Percentiles rank a stretch among this genome's conserved stretches.
These are phyloP conservation scores for Sinella curviseta DNA, from an alignment of 1,140 invertebrate genomes.

Conservation along the genomic window DNA sequence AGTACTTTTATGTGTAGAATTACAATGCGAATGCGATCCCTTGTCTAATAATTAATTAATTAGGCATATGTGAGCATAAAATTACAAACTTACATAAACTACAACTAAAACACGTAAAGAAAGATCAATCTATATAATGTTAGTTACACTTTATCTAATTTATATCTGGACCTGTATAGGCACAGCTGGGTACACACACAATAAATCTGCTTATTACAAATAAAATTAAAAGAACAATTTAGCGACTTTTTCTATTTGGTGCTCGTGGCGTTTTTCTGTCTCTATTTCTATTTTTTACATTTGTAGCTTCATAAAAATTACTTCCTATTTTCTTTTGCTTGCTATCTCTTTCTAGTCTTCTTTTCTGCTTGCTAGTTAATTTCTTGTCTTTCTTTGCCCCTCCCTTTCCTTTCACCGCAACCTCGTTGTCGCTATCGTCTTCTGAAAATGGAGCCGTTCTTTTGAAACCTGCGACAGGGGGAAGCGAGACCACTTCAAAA, in stretches of 20 bases:
- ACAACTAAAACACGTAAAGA: too few relatives aligned
- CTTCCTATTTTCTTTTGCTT: constrained; percentile 85
- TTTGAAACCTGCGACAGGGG: constrained; percentile 53
- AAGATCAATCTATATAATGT: too few relatives aligned
- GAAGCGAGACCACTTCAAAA: constrained; percentile 3
- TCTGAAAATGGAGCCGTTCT: constrained; percentile 33
- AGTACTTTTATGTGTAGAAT: too few relatives aligned
- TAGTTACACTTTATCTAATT: too few relatives aligned
- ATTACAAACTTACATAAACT: too few relatives aligned
- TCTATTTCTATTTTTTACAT: constrained; percentile 87
- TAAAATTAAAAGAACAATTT: too few relatives aligned
- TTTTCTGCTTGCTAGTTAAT: constrained; percentile 73
- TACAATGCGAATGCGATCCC: too few relatives aligned
- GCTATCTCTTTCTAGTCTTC: constrained; percentile 70
- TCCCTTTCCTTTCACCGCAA: not conserved
- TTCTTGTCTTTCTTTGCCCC: constrained; percentile 18
- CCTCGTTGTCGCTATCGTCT: constrained; percentile 33
- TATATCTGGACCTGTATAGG: too few relatives aligned
- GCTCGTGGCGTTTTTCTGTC: constrained; percentile 42
- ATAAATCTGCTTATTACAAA: too few relatives aligned
- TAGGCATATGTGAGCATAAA: too few relatives aligned
- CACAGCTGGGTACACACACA: too few relatives aligned
- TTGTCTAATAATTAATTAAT: too few relatives aligned
- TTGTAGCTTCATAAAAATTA: constrained; percentile 88
- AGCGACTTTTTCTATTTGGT: not conserved